These are phyloP conservation scores for Tryphoninae sp. DNA, from an alignment of 2,888 invertebrate species.

Conservation along the genomic window DNA sequence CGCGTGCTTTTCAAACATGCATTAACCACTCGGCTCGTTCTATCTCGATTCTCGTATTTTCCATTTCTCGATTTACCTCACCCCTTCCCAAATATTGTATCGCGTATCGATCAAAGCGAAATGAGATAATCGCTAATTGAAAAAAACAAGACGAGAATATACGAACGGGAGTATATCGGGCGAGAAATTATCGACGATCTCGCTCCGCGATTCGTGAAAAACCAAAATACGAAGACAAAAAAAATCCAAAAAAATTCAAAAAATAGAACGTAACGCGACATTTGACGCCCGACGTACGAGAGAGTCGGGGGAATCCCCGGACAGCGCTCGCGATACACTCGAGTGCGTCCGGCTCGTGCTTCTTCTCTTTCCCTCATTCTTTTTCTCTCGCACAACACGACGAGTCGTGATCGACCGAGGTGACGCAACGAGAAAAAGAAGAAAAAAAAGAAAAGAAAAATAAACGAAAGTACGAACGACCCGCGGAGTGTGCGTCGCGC, in stretches of 20 bases:
- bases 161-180: not conserved
- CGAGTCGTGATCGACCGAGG: not conserved
- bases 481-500: slow-evolving; percentile 55
- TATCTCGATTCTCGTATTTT: not conserved
- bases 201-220: slow-evolving; percentile 16
- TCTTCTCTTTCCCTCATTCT: slow-evolving; percentile 4
- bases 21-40: slow-evolving; percentile 4
- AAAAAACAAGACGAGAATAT: not conserved
- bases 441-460: slow-evolving; percentile 40
- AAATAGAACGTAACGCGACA: slow-evolving; percentile 41
- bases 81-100: too few relatives aligned
- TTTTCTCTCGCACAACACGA: not conserved
- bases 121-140: slow-evolving; percentile 12
- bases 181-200: slow-evolving; percentile 10
- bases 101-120: not conserved
- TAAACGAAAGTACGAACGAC: slow-evolving; percentile 26
- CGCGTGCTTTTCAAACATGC: not conserved
- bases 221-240: not conserved
- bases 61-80: slow-evolving; percentile 1
- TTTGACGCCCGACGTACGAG: slow-evolving; percentile 5
- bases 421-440: slow-evolving; percentile 51
- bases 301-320: not conserved
- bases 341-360: slow-evolving; percentile 11
- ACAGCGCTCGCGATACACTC: slow-evolving; percentile 2
- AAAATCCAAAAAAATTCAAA: not conserved